A percentile compares a stretch with the other conserved stretches of the same genome.
phyloP scores from a whole-genome alignment of 1,140 invertebrate species.

The Archivesica marissinica region DNA sequence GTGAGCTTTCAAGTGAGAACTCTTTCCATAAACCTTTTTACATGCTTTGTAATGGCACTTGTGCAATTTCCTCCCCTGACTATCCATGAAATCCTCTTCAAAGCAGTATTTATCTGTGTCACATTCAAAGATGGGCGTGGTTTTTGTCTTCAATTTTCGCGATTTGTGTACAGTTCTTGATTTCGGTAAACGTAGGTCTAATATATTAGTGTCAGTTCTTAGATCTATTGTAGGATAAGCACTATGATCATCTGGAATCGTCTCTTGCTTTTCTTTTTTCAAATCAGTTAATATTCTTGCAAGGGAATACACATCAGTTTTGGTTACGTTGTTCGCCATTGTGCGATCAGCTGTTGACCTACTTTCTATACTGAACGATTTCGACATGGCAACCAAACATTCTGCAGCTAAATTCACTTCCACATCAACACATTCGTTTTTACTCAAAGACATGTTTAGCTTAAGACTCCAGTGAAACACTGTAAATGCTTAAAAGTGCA shows the following conservation, averaged over 20 bases:
- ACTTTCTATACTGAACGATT: slow-evolving; percentile 58
- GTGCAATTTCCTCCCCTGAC: slow-evolving; percentile 82
- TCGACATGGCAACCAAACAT: slow-evolving; percentile 87
- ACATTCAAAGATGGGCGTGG: slow-evolving; percentile 72
- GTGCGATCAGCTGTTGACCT: slow-evolving; percentile 66
- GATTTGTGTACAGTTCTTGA: slow-evolving; percentile 42
- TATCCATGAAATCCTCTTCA: slow-evolving; percentile 66
- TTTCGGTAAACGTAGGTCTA: neutral
- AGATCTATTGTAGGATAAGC: slow-evolving; percentile 45
- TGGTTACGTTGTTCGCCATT: slow-evolving; percentile 67
- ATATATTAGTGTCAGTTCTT: slow-evolving; percentile 60
- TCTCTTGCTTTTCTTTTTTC: slow-evolving; percentile 86
- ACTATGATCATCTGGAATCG: slow-evolving; percentile 80
- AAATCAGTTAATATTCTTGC: slow-evolving; percentile 87
- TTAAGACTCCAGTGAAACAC: neutral
- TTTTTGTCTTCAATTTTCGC: slow-evolving; percentile 66
- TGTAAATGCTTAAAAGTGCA: neutral
- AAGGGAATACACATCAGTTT: slow-evolving; percentile 84
- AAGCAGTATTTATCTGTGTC: neutral
- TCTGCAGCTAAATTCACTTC: slow-evolving; percentile 87
- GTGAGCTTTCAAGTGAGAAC: slow-evolving; percentile 91
- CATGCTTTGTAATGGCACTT: slow-evolving; percentile 98
- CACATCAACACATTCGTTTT: slow-evolving; percentile 74
- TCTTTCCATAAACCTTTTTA: slow-evolving; percentile 96
- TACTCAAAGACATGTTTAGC: slow-evolving; percentile 66